Evolutionary conservation across 2,888 invertebrate genomes (phyloP).

Genomic region (Chloroclysta siterata): DNA sequence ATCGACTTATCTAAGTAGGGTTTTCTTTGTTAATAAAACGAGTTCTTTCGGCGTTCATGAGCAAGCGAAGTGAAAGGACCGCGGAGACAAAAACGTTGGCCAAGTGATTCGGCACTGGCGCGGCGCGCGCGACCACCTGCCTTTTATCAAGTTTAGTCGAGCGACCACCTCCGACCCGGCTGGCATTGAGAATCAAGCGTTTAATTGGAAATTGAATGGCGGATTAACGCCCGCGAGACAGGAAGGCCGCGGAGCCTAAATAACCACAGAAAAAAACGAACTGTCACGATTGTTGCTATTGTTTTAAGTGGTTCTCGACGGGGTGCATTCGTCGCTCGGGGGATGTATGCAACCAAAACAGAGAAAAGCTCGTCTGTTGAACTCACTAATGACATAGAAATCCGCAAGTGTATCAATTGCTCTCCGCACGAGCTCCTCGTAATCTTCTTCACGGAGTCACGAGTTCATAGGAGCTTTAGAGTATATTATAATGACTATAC

Average conservation of each 20-base stretch:
- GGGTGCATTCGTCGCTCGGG: conserved; percentile 42
- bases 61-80: conserved; percentile 80
- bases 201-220: conserved; percentile 83
- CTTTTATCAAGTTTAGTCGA: conserved; percentile 78
- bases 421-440: conserved; percentile 63
- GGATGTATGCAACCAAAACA: conserved; percentile 43
- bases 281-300: conserved; percentile 56
- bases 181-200: conserved; percentile 83
- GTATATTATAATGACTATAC: conserved; percentile 43
- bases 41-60: conserved; percentile 67
- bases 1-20: conserved; percentile 78
- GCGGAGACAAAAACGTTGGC: conserved; percentile 75
- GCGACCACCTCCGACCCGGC: conserved; percentile 75
- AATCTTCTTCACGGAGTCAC: conserved; percentile 60
- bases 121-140: conserved; percentile 74
- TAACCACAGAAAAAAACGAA: conserved; percentile 67
- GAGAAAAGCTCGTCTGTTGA: conserved; percentile 57
- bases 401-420: conserved; percentile 61
- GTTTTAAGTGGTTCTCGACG: conserved; percentile 44
- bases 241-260: conserved; percentile 78
- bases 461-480: conserved; percentile 44
- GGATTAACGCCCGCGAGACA: conserved; percentile 72
- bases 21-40: conserved; percentile 67
- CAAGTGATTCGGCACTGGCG: conserved; percentile 71
- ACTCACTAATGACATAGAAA: conserved; percentile 57